These are phyloP conservation scores for Parus major DNA, from an alignment of 2,113 vertebrate genomes.

Conservation along the genomic window DNA sequence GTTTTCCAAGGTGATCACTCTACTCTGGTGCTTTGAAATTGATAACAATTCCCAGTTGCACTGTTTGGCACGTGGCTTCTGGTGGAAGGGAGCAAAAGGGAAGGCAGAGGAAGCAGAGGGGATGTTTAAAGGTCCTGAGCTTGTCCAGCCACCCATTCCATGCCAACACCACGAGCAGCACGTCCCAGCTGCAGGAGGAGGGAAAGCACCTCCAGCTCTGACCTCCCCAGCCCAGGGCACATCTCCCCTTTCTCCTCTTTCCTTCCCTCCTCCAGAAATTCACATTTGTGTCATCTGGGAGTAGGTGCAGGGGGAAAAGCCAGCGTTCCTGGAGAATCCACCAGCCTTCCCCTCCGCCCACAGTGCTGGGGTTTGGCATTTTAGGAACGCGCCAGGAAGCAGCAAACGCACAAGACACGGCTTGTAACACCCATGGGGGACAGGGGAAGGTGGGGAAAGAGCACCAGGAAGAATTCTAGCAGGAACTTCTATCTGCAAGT, in stretches of 20 bases:
- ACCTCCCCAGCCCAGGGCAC: not conserved
- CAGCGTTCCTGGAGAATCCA: not conserved
- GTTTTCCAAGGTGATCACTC: not conserved
- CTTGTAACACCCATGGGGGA: fast-evolving
- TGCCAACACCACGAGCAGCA: fast-evolving
- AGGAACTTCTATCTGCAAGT: not conserved
- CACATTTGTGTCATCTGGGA: fast-evolving
- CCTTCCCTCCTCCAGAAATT: not conserved
- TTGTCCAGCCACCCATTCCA: not conserved
- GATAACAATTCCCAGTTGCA: not conserved
- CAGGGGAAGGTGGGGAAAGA: not conserved
- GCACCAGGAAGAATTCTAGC: not conserved
- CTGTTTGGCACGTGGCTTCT: not conserved
- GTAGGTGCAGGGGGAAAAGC: not conserved
- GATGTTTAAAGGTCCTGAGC: fast-evolving
- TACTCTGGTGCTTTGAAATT: not conserved
- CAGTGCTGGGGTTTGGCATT: not conserved
- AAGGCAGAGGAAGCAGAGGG: not conserved
- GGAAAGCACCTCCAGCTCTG: fast-evolving
- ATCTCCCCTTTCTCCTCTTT: not conserved
- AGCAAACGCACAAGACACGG: not conserved
- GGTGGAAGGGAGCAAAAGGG: not conserved
- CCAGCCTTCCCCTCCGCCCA: fast-evolving
- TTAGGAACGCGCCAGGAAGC: not conserved
- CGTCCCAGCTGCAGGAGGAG: fast-evolving